Evolutionary conservation across 2,797 vertebrate species (phyloP).

Genomic region (Chelonia mydas): DNA sequence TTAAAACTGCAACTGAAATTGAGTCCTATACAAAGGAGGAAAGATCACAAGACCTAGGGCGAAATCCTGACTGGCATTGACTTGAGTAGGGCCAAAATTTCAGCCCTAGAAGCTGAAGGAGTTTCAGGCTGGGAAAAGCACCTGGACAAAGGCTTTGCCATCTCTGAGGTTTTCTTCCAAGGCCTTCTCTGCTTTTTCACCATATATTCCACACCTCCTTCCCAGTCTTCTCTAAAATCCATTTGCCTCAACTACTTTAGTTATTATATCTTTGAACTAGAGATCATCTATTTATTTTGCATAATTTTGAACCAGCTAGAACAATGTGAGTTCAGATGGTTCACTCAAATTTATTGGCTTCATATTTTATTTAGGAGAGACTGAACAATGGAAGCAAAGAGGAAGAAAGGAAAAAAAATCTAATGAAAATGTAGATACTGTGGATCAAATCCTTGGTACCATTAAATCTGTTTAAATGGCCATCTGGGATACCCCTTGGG

Average conservation of each 20-base stretch:
- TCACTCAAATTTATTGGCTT: neutral
- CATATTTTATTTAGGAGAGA: neutral
- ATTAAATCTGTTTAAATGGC: neutral
- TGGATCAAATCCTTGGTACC: neutral
- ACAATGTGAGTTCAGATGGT: neutral
- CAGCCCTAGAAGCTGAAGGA: neutral
- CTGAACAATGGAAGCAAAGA: neutral
- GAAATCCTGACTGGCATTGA: neutral
- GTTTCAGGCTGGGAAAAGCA: neutral
- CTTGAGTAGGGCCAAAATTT: neutral
- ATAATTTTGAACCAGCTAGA: neutral
- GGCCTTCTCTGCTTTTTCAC: neutral
- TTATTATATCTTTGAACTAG: neutral
- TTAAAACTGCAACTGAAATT: conserved; percentile 38
- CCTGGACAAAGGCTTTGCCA: neutral
- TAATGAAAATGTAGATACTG: neutral
- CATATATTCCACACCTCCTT: neutral
- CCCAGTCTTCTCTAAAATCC: neutral
- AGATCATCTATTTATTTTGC: neutral
- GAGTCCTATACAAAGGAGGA: neutral
- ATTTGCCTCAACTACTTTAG: neutral
- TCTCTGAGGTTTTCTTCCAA: neutral
- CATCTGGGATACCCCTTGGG: neutral
- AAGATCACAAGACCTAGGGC: neutral
- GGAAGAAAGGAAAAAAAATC: neutral